Conservation (phyloP, 2,888 invertebrate species). For the Tinea trinotella region DNA sequence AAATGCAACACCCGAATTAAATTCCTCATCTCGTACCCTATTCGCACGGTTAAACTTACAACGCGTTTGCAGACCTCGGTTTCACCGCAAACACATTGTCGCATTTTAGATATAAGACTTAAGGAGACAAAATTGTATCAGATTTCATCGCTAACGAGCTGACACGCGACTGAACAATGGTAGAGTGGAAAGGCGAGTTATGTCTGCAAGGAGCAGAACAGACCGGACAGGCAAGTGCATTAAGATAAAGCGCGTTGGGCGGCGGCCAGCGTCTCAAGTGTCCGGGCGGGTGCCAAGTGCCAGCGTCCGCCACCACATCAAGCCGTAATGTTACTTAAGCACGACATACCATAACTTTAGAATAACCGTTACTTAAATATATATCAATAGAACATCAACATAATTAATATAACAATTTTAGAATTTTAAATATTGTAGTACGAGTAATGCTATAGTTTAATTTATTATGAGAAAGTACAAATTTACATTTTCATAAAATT, state of each 20-base stretch:
- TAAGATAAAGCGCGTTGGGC: constrained; percentile 65
- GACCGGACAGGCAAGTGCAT: constrained; percentile 53
- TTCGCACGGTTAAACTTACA: constrained; percentile 30
- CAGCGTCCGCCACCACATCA: constrained; percentile 25
- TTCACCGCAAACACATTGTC: constrained; percentile 13
- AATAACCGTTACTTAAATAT: too few species aligned
- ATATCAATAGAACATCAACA: too few species aligned
- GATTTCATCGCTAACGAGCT: constrained; percentile 38
- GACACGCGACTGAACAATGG: constrained; percentile 45
- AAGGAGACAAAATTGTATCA: constrained; percentile 29
- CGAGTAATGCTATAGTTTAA: too few species aligned
- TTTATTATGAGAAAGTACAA: too few species aligned
- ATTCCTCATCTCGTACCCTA: constrained; percentile 49
- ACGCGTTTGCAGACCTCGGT: neutral
- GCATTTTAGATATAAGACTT: constrained; percentile 14
- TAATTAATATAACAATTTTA: too few species aligned
- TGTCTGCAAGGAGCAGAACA: constrained; percentile 42
- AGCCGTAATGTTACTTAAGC: constrained; percentile 17
- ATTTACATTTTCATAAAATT: constrained; percentile 6
- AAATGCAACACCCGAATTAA: constrained; percentile 59
- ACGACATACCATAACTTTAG: constrained; percentile 13
- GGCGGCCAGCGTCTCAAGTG: constrained; percentile 63
- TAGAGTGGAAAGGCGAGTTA: constrained; percentile 52
- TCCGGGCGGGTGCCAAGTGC: constrained; percentile 49
- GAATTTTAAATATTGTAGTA: too few species aligned